A percentile compares a stretch with the other conserved stretches of the same genome.
Conservation (phyloP, 2,888 invertebrate species). For the Chrysopilus asiliformis region DNA sequence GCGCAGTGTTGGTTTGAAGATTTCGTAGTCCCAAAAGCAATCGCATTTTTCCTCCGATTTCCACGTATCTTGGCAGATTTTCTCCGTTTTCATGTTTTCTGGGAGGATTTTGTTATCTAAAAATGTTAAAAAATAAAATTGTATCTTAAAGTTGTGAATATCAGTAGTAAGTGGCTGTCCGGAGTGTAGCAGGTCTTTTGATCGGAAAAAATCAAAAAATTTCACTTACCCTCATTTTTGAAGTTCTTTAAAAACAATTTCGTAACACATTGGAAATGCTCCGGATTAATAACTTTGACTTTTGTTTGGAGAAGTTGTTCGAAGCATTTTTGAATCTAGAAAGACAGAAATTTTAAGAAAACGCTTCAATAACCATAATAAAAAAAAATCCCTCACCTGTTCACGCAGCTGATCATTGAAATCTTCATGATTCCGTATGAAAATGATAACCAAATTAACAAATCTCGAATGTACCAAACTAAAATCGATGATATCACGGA, state of each 20-base stretch:
- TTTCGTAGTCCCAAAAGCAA: conserved; percentile 44
- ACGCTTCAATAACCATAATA: not conserved
- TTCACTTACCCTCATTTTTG: conserved; percentile 19
- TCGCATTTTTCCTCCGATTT: conserved; percentile 41
- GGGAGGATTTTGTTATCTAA: conserved; percentile 23
- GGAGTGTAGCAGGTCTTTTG: too few species aligned
- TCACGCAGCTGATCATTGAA: too few species aligned
- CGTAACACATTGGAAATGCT: conserved; percentile 38
- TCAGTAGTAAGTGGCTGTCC: too few species aligned
- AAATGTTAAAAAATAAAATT: not conserved
- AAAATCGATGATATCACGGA: conserved; percentile 49
- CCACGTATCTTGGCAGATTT: conserved; percentile 46
- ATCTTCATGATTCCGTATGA: conserved; percentile 37
- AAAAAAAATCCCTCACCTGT: conserved; percentile 4
- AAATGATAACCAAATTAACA: conserved; percentile 47
- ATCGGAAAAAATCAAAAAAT: not conserved
- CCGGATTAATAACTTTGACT: conserved; percentile 23
- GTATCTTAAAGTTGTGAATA: too few species aligned
- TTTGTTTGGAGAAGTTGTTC: conserved; percentile 10
- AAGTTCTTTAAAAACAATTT: conserved; percentile 30
- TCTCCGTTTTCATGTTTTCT: conserved; percentile 43
- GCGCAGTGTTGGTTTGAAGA: conserved; percentile 23
- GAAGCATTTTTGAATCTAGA: conserved; percentile 21
- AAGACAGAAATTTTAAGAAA: conserved; percentile 2
- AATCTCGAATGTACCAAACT: conserved; percentile 50